Base-by-base conservation (phyloP, 2,888 invertebrate species). In the Chesias legatella region DNA sequence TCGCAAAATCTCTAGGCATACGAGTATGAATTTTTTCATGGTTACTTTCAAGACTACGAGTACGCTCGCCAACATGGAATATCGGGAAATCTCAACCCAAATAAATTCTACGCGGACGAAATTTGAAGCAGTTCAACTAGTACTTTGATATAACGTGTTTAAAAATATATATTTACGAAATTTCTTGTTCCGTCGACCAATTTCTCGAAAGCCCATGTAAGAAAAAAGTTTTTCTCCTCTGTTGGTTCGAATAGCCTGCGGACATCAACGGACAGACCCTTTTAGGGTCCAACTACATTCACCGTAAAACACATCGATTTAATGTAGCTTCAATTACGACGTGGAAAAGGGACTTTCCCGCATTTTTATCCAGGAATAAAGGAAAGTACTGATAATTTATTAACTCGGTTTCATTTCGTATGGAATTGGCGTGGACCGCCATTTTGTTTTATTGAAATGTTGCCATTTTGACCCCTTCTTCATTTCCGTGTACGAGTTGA, bases 231-330 rank as follows among this genome's bases (percentile, higher is more conserved):
- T 23, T 40, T 40, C 39, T 29, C 40, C 33, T 40, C 23, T 36
- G 45, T 40, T 45, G 33, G 33, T 33, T 48, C 45, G 44, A 55
- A 51, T 55, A 28, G 50, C 48, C 43, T 45, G 50, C 46, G 50
- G 49, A 50, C 52, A 50, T 50, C 45, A 46, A 41, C 45, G 49
- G 44, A 48, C 43, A 42, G 52, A 55, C 55, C 55, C 52, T 55
- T 54, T 55, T 46, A 50, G 40, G 42, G 54, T 43, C 37, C 24
- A 11, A 36, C 44, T 43, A 44, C 43, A 50, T 46, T 50, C 30
- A 40, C 27, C 48, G 40, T 48, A 48, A 48, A 49, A 48, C 54
- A 50, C 37, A 48, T 45, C 41, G 35, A 46, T 41, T 48, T 55
- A 49, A 48, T 52, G 44, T 46, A 52, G 48, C 44, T 45, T 46